Conservation (phyloP, 2,113 vertebrate species). For the Elachura formosa region DNA sequence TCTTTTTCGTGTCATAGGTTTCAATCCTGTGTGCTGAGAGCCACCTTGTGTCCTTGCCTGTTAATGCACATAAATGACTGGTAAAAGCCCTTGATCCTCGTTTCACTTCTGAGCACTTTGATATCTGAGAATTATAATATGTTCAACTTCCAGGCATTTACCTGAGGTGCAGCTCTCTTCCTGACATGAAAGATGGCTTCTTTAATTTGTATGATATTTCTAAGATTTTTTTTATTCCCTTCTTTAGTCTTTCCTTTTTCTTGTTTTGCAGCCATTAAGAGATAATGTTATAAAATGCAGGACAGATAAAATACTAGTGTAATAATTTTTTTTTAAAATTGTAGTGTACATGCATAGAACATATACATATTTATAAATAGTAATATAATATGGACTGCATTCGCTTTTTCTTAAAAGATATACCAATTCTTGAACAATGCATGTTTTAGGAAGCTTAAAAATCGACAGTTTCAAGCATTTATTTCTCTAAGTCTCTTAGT, state of each 20-base stretch:
- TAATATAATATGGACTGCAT: neutral
- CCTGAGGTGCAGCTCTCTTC: neutral
- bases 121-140: neutral
- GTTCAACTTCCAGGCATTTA: neutral
- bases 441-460: neutral
- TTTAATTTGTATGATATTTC: neutral
- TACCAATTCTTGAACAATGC: neutral
- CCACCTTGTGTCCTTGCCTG: slow-evolving; percentile 56
- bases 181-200: neutral
- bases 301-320: neutral
- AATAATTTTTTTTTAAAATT: neutral
- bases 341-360: neutral
- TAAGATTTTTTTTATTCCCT: neutral
- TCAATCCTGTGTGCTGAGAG: slow-evolving; percentile 54
- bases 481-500: neutral
- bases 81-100: neutral
- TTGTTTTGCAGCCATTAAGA: neutral
- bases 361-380: neutral
- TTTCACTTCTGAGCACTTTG: neutral
- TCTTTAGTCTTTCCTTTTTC: neutral
- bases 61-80: neutral
- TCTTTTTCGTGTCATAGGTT: neutral
- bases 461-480: neutral
- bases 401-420: neutral
- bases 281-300: neutral